Evolutionary conservation across 1,140 invertebrate species (phyloP), one percentile per base, ranked within the genome.

Genomic region (Tyrophagus putrescentiae): DNA sequence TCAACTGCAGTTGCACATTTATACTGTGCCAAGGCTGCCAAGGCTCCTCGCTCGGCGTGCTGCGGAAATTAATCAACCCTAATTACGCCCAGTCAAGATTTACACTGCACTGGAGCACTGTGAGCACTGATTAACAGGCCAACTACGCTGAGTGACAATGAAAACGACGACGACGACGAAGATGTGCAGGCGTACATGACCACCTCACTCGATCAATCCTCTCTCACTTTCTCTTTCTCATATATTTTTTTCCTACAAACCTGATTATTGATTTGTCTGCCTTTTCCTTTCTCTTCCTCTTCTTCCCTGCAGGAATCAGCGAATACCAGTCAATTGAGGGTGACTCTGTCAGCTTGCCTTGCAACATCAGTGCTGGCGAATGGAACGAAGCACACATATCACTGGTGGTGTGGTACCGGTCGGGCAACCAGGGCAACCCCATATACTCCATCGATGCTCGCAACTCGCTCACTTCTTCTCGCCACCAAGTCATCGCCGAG

Each of bases 321-420:
- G 39, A 65, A 21, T 60, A 64, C 41, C 53, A 59, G 69, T 83
- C 83, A 31, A 83, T 87, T 52, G 79, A 81, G 60, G 84, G 84
- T 4, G 80, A 81, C 60, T 73, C 78, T 21, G 84, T 83, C 45
- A 81, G 82, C 67, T 73, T 89, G 65, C 84, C 84, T 23, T 89
- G 85, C 73, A 84, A 87, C 72, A 80, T 86, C 65, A 80, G 78
- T 45, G 82, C 83, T n/a, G 78, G 83, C 11, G 72, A 82, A 32
- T 71, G 76, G 1, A 82, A 80, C 60, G 84, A 87, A 72, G 79
- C 78, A 65, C 52, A 27, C 13, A 80, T 85, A 65, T 79, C 82
- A 42, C 77, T 89, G 57, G 83, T 88, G 65, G 84, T 89, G 65
- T 89, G 85, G 85, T 87, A 84, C 73, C 85, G 85, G 70, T 83